Evolutionary conservation across 64 coral and sea anemone genomes (phyloP), one percentile per base, ranked within the genome.

Genomic region (Dendrophyllia cribrosa): DNA sequence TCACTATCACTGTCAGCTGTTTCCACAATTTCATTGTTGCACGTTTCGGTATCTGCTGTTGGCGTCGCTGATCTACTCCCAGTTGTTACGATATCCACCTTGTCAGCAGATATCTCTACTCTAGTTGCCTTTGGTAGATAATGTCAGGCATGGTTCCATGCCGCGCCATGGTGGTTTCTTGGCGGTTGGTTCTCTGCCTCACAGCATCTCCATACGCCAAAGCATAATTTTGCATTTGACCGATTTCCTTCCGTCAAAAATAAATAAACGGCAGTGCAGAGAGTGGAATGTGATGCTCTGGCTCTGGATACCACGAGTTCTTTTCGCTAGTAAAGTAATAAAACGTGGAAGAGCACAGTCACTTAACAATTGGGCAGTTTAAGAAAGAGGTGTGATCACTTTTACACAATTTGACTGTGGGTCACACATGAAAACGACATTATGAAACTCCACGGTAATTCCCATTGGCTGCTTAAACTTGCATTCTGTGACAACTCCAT

Each of bases 261-360:
- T 2, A 59, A 63, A 91, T 91, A 19, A 19, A 55, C 3, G 65
- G 65, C n/a, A 66, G 89, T 23, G 77, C 26, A 4, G 47, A 56
- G 17, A 91, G 45, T 6, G 64, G 77, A 58, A 83, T 83, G 16
- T 91, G 76, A 17, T 91, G 48, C 26, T 83, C 89, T 72, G 90
- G 90, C 26, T 91, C 60, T n/a, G 90, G 90, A 66, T 92, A 92
- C 90, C 90, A 92, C 19, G 55, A 11, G 48, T 51, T 63, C 72
- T 86, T 92, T 74, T 92, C 82, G 51, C 73, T 79, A 6, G 58
- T 66, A 53, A 78, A 90, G 76, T 90, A 90, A 43, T 80, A 79
- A 62, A 79, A 67, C 22, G 74, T 51, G 53, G 72, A 89, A 20
- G 55, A 90, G 55, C 74, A 90, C 46, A 90, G 88, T 43, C 88